Conservation (phyloP, 2,113 vertebrate species). For the Ageneiosus marmoratus region DNA sequence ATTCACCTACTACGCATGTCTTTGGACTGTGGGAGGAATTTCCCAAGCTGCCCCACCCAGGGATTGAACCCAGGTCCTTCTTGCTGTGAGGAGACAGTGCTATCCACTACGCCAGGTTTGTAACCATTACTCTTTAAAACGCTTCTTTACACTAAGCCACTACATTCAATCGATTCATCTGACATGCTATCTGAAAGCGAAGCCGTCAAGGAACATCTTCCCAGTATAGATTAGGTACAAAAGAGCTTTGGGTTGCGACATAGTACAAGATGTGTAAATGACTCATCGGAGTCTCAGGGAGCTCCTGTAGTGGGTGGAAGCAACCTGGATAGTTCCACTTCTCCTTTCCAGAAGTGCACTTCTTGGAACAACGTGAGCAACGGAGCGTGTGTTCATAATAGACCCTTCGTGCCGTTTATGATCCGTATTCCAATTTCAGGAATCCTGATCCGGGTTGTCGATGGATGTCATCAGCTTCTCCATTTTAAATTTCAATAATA, state of each 20-base stretch:
- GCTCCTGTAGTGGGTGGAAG: conserved; percentile 35
- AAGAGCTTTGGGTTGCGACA: conserved; percentile 6
- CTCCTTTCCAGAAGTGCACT: neutral
- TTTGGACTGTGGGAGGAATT: no score
- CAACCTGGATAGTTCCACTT: conserved; percentile 8
- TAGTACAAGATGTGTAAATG: conserved; percentile 18
- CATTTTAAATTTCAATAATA: neutral
- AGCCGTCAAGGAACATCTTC: neutral
- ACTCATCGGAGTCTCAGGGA: conserved; percentile 41
- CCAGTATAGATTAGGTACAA: neutral
- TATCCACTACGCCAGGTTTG: no score
- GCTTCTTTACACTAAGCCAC: neutral
- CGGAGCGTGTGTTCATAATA: neutral
- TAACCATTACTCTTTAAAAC: no score
- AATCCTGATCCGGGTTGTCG: neutral
- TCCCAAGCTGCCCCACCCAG: no score
- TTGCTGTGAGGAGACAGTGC: no score
- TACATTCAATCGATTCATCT: neutral
- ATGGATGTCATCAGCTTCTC: neutral
- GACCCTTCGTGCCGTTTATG: neutral
- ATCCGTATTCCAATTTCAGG: neutral
- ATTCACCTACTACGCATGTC: no score
- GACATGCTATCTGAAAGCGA: no score
- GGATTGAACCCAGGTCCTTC: no score
- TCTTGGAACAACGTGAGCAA: conserved; percentile 3